Evolutionary conservation across 2,113 vertebrate genomes (phyloP).

Genomic region (Syngnathus floridae): DNA sequence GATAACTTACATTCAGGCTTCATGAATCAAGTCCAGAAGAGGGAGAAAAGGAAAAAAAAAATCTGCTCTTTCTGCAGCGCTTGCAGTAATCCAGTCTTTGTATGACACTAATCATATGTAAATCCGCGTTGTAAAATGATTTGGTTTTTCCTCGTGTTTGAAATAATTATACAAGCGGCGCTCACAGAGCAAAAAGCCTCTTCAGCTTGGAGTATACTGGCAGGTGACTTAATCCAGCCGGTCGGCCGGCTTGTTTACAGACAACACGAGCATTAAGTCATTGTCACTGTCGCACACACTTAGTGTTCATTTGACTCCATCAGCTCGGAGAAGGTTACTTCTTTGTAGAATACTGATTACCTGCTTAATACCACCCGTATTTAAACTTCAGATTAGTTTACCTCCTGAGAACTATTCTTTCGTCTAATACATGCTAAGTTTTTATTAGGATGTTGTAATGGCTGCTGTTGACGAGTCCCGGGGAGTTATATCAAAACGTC

Average conservation of each 20-base stretch:
- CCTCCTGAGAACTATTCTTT: conserved; percentile 29
- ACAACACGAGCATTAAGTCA: conserved; percentile 53
- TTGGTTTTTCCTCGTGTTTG: conserved; percentile 65
- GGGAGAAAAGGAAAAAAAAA: conserved; percentile 26
- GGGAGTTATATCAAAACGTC: background rate
- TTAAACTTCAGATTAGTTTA: conserved; percentile 40
- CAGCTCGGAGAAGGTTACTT: conserved; percentile 64
- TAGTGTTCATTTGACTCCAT: conserved; percentile 64
- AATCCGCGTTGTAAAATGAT: conserved; percentile 71
- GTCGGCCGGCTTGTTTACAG: conserved; percentile 59
- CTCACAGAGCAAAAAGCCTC: conserved; percentile 57
- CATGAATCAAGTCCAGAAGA: conserved; percentile 53
- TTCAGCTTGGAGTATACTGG: conserved; percentile 55
- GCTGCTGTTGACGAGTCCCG: background rate
- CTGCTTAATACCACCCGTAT: conserved; percentile 47
- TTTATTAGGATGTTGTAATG: background rate
- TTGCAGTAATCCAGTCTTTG: conserved; percentile 67
- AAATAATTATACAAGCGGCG: conserved; percentile 68
- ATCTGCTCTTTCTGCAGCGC: conserved; percentile 51
- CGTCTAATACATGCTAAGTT: conserved; percentile 4
- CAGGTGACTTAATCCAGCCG: conserved; percentile 59
- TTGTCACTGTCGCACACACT: conserved; percentile 58
- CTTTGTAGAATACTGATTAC: conserved; percentile 61
- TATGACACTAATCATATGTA: conserved; percentile 72
- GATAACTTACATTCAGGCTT: conserved; percentile 56